Conservation (phyloP, 2,113 vertebrate species). For the Mirza zaza region DNA sequence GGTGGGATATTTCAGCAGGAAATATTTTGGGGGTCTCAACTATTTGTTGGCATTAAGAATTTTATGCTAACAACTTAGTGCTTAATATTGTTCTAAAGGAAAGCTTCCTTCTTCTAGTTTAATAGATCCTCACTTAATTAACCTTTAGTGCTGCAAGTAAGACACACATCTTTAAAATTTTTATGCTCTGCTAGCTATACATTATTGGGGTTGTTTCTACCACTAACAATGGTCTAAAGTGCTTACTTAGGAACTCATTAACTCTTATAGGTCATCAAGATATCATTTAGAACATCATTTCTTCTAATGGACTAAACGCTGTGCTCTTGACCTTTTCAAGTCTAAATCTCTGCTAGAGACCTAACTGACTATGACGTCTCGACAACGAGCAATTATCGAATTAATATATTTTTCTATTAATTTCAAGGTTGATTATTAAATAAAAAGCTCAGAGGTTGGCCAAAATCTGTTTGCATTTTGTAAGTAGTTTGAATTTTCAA, state of each 20-base stretch:
- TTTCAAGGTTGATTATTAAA: slow-evolving; percentile 56
- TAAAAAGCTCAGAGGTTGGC: neutral
- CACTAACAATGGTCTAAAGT: slow-evolving; percentile 49
- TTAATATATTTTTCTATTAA: slow-evolving; percentile 56
- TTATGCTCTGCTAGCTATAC: slow-evolving; percentile 52
- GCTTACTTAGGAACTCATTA: slow-evolving; percentile 61
- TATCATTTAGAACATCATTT: slow-evolving; percentile 47
- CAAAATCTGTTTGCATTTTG: neutral
- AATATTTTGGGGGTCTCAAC: neutral
- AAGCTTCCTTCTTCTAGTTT: slow-evolving; percentile 40
- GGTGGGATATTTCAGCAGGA: slow-evolving; percentile 33
- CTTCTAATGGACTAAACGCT: slow-evolving; percentile 57
- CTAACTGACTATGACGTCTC: slow-evolving; percentile 37
- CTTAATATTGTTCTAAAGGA: slow-evolving; percentile 57
- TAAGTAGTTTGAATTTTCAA: slow-evolving; percentile 17
- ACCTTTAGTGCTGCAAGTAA: slow-evolving; percentile 67
- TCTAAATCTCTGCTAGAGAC: slow-evolving; percentile 36
- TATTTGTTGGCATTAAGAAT: slow-evolving; percentile 42
- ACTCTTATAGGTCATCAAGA: slow-evolving; percentile 56
- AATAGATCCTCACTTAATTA: slow-evolving; percentile 66
- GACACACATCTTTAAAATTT: slow-evolving; percentile 59
- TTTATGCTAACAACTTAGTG: slow-evolving; percentile 34
- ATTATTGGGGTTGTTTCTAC: slow-evolving; percentile 52
- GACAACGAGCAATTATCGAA: slow-evolving; percentile 48
- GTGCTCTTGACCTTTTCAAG: slow-evolving; percentile 58